Conservation (phyloP, 1,140 invertebrate species). For the Penaeus indicus region DNA sequence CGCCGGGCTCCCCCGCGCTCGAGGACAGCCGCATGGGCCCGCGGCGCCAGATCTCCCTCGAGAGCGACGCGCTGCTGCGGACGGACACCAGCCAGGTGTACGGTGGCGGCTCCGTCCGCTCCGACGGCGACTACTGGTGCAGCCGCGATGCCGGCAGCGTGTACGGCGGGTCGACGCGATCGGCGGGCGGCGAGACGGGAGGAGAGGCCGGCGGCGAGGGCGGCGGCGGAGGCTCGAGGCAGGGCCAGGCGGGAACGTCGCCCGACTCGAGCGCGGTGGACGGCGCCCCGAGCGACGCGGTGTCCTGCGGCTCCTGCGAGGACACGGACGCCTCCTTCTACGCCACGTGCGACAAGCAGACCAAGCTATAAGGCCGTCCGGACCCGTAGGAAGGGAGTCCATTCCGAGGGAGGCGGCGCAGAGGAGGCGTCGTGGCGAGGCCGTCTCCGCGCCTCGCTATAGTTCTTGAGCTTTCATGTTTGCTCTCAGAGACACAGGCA, state of each 20-base stretch:
- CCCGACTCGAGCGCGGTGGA: constrained; percentile 58
- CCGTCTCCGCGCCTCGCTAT: too few species aligned
- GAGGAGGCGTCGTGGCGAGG: too few species aligned
- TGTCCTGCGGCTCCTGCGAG: constrained; percentile 60
- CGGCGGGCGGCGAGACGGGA: constrained; percentile 51
- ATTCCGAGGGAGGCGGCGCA: not conserved
- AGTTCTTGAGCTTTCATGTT: too few species aligned
- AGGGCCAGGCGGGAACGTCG: constrained; percentile 42
- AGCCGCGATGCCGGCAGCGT: constrained; percentile 52
- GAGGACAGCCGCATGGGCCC: constrained; percentile 37
- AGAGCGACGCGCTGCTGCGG: constrained; percentile 43
- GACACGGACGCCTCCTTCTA: constrained; percentile 57
- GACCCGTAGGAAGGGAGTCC: not conserved
- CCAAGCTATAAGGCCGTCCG: constrained; percentile 55
- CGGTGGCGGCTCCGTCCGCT: constrained; percentile 47
- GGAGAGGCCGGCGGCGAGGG: constrained; percentile 21
- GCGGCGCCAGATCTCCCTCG: constrained; percentile 43
- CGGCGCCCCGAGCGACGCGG: constrained; percentile 54
- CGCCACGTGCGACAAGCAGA: constrained; percentile 58
- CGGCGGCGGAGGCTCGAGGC: constrained; percentile 42
- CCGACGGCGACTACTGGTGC: constrained; percentile 59
- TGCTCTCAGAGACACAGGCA: too few species aligned
- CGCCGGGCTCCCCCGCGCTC: constrained; percentile 41
- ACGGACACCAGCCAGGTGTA: constrained; percentile 50
- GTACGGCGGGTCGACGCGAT: constrained; percentile 52